Percentiles rank a stretch among this genome's conserved stretches.
Evolutionary conservation across 2,113 vertebrate species (phyloP).

Genomic region (Colaptes auratus): DNA sequence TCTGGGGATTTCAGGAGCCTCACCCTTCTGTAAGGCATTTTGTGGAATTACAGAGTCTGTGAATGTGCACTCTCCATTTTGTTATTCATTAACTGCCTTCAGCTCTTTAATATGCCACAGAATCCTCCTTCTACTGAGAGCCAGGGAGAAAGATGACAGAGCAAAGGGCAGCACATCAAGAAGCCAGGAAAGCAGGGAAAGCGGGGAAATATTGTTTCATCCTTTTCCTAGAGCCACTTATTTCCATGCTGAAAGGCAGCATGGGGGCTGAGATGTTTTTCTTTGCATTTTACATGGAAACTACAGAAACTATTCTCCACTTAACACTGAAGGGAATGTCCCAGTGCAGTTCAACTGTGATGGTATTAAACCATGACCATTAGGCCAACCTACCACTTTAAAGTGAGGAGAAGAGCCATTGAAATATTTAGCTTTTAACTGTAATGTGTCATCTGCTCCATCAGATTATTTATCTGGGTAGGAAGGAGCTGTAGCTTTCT

Average conservation of each 20-base stretch:
- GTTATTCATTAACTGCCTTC: constrained; percentile 31
- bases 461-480: background rate
- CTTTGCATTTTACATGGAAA: constrained; percentile 4
- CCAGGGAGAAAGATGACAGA: constrained; percentile 6
- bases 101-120: constrained; percentile 12
- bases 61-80: background rate
- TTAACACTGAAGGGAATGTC: background rate
- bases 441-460: background rate
- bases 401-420: background rate
- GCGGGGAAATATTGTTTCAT: constrained; percentile 21
- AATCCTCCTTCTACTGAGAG: background rate
- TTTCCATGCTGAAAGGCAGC: constrained; percentile 12
- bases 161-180: constrained; percentile 46
- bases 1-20: background rate
- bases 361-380: background rate
- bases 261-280: background rate
- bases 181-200: background rate
- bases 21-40: background rate
- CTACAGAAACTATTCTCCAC: background rate
- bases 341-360: background rate
- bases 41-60: background rate
- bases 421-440: background rate
- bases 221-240: background rate
- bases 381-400: background rate
- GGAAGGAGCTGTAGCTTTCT: background rate